Base-by-base conservation (phyloP, 2,113 vertebrate species). In the Cyprinus carpio region DNA sequence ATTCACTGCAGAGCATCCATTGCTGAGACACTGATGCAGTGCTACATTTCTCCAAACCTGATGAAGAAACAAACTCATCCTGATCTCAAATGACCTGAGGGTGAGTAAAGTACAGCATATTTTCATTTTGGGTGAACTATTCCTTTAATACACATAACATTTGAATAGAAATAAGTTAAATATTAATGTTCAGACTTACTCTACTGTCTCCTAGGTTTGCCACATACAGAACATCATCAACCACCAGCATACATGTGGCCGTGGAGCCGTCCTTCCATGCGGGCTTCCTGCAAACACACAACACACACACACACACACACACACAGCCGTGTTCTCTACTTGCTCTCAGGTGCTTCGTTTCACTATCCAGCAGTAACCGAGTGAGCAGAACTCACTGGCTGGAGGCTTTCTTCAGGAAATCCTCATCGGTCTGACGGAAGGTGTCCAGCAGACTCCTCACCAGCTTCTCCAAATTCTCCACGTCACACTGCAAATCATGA, bases 211-310 rank as follows among this genome's bases (percentile, higher is more conserved):
- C 98, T 0, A 99, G 96, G 88, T 97, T 99, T 91, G 98, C 97
- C 71, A 99, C 96, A 62, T 98, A 99, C 16, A 97, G 93, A 75
- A 87, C 91, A 83, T 98, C 96, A 88, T 99, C 96, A 0, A 98
- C 96, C 65, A 95, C 96, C 64, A 99, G 91, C 34, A 97, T 91
- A 64, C 98, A 99, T 0, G 97, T 97, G n/a, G 97, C 98, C 6
- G 98, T 99, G 83, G 97, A 96, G 16, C 98, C 98, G 56, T 99
- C 98, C 88, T 99, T 99, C 98, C 98, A 99, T 0, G 96, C 96
- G 2, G 98, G 98, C 86, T 99, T 99, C 93, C 98, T 99, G 91
- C 31, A 31, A 81, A 84, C 78, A 65, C 46, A 87, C n/a, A 85
- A 60, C 20, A n/a, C 23, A 58, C 56, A 60, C 20, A 62, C 3